Base-by-base conservation (phyloP, 35 echinoderm and acorn worm genomes). In the Ophiothrix spiculata region DNA sequence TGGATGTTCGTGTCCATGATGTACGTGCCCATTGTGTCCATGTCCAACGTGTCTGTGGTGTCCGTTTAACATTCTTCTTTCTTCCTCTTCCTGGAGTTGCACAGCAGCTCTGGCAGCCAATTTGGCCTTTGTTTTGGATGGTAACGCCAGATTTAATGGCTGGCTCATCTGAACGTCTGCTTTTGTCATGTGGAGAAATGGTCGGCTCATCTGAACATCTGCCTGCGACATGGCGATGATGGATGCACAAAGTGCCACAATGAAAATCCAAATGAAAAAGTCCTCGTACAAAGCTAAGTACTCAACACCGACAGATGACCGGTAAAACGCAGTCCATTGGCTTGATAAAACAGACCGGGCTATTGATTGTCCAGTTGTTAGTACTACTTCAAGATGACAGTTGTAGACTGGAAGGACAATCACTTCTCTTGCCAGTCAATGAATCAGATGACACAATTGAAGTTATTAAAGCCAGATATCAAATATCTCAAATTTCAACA, bases 81-180 rank as follows among this genome's bases (percentile, higher is more conserved):
- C 64, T 23, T 45, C 39, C 56, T 23, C 37, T 36, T n/a, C n/a
- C n/a, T 33, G 76, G 56, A 31, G 81, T 56, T 4, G 33, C n/a
- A n/a, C n/a, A 1, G 81, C 84, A 1, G 84, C 84, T 1, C 88
- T 36, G 29, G 88, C 88, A 14, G 81, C 45, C 74, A 90, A 56
- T 74, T 90, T 90, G 14, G 88, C 88, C 60, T 90, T 90, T 37
- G 74, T 79, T 41, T 90, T 90, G 79, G 88, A 90, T 15, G 88
- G 88, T 36, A 84, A 81, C 60, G 73, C 81, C 0, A 90, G 80
- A 41, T 90, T 90, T 28, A 90, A 75, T 32, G 88, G 88, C 74
- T 90, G 88, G 81, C 81, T 83, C 39, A 34, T 84, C 80, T 90
- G 80, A 35, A 84, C 75, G 38, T 90, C 74, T 31, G 88, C 81